Percentiles rank a stretch among this genome's conserved stretches.
Conservation (phyloP, 2,888 invertebrate species). For the Caprella mutica region DNA sequence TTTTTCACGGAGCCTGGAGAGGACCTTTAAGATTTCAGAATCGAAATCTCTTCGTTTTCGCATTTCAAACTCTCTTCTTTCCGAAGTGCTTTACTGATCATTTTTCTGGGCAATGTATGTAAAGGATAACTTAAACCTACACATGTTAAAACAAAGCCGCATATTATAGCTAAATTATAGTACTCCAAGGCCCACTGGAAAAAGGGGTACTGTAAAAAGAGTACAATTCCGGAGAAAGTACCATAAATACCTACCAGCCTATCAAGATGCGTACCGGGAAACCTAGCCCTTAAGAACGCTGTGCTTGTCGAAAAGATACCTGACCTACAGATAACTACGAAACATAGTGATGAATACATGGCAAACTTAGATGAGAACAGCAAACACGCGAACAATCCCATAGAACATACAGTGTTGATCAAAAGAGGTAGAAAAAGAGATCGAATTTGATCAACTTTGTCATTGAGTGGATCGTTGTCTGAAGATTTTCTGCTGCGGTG, state of each 20-base stretch:
- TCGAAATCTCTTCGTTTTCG: too few species aligned
- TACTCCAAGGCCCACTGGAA: not conserved
- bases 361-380: not conserved
- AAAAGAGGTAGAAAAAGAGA: not conserved
- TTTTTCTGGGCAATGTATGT: not conserved
- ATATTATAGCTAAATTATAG: not conserved
- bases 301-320: slow-evolving; percentile 7
- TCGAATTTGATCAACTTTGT: not conserved
- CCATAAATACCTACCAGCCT: slow-evolving; percentile 3
- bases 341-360: not conserved
- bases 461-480: not conserved
- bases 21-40: too few species aligned
- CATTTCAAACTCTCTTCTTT: too few species aligned
- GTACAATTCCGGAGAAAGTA: not conserved
- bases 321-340: not conserved
- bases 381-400: not conserved
- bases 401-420: not conserved
- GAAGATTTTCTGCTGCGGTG: not conserved
- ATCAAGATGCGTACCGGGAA: not conserved
- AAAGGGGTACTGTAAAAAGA: not conserved
- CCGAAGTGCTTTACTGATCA: not conserved
- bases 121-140: not conserved
- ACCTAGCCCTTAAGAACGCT: slow-evolving; percentile 5
- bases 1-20: too few species aligned
- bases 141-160: not conserved